Evolutionary conservation across 2,888 invertebrate genomes (phyloP).

Genomic region (Lydus trimaculatus): DNA sequence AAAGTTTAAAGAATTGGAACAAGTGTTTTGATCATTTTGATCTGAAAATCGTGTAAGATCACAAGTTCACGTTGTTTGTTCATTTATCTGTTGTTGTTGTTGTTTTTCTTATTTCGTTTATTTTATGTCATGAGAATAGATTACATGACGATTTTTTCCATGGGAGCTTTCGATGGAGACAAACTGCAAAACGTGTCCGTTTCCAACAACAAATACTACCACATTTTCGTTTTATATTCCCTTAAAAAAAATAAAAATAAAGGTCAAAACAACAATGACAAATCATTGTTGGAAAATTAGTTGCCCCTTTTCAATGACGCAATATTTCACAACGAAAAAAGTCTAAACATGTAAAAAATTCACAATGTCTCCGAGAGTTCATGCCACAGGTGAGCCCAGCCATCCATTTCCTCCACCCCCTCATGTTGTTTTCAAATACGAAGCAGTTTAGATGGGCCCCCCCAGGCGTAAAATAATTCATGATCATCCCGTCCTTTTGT

Average conservation of each 20-base stretch:
- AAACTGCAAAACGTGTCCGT: conserved; percentile 48
- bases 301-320: background rate
- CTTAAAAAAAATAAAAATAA: background rate
- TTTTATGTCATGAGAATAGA: conserved; percentile 48
- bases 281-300: conserved; percentile 3
- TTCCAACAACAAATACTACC: conserved; percentile 29
- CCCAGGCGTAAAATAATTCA: conserved; percentile 9
- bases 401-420: conserved; percentile 10
- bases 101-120: conserved; percentile 37
- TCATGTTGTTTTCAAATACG: conserved; percentile 1
- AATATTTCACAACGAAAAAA: background rate
- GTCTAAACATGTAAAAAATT: background rate
- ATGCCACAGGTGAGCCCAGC: conserved; percentile 11
- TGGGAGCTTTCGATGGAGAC: conserved; percentile 48
- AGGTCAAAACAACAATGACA: background rate
- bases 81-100: conserved; percentile 11
- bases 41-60: conserved; percentile 42
- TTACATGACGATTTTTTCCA: conserved; percentile 52
- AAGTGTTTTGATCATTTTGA: conserved; percentile 36
- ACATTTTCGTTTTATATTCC: background rate
- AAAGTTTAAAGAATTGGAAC: conserved; percentile 17
- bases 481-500: conserved; percentile 8
- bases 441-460: background rate
- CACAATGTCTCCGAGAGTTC: background rate
- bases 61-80: conserved; percentile 20